These are phyloP conservation scores for Cathartes aura DNA, from an alignment of 2,113 vertebrate genomes.

Conservation along the genomic window DNA sequence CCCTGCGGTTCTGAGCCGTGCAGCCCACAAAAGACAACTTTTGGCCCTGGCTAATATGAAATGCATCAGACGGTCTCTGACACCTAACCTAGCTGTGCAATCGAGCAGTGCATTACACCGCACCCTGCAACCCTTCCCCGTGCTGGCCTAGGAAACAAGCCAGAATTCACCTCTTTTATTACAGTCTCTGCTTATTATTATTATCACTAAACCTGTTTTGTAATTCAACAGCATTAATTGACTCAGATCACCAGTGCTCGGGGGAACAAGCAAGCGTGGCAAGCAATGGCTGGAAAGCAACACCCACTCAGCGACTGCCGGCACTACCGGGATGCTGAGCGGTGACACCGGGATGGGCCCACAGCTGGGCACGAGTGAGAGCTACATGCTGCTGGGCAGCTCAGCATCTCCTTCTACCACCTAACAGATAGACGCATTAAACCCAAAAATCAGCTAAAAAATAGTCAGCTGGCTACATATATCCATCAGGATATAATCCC, in stretches of 20 bases:
- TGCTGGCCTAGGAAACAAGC: background rate
- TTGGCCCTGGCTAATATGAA: background rate
- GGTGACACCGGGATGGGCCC: accelerated
- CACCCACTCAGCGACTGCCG: accelerated
- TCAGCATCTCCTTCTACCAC: background rate
- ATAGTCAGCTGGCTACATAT: accelerated
- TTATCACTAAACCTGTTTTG: background rate
- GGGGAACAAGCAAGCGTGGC: background rate
- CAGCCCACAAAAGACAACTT: background rate
- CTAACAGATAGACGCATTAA: accelerated
- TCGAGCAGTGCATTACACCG: accelerated
- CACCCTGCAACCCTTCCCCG: background rate
- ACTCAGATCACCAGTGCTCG: background rate
- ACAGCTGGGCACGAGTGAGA: accelerated
- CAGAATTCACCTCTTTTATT: background rate
- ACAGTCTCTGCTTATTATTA: background rate
- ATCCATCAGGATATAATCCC: background rate
- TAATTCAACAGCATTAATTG: background rate
- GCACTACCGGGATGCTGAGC: accelerated
- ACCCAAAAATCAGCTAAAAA: accelerated
- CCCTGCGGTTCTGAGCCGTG: background rate
- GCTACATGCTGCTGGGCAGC: background rate
- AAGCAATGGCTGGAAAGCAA: background rate
- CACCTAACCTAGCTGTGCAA: accelerated
- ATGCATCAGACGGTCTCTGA: background rate